phyloP scores from a whole-genome alignment of 37 sponge, comb jelly and placozoan species.

The Beroe forskalii region DNA sequence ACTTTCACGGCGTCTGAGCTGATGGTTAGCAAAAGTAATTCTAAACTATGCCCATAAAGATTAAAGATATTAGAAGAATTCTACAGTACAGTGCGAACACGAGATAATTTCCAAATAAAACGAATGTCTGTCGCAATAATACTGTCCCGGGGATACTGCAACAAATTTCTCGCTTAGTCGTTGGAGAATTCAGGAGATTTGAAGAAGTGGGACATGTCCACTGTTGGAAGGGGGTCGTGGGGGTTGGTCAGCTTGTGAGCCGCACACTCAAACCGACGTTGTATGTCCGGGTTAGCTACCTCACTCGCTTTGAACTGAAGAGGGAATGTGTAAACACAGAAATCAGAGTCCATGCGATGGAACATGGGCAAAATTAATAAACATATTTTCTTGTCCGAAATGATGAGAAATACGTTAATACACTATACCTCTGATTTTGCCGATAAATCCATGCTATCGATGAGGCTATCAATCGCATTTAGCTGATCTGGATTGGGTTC shows the following conservation, averaged over 20 bases:
- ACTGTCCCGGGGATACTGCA: not conserved
- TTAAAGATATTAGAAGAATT: too few species aligned
- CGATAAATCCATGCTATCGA: constrained; percentile 5
- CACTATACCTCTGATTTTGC: not conserved
- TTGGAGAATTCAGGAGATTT: not conserved
- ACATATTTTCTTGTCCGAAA: too few species aligned
- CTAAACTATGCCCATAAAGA: too few species aligned
- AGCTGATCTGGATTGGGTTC: not conserved
- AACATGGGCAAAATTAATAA: too few species aligned
- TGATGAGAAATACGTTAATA: too few species aligned
- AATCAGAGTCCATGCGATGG: too few species aligned
- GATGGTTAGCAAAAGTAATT: not conserved
- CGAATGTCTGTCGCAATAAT: not conserved
- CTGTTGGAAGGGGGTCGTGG: not conserved
- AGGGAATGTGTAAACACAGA: too few species aligned
- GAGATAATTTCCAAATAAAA: not conserved
- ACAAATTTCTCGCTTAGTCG: not conserved
- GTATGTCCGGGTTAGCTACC: not conserved
- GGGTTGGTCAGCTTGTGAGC: not conserved
- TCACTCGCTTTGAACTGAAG: constrained; percentile 41
- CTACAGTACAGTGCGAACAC: too few species aligned
- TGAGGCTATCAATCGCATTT: constrained; percentile 18
- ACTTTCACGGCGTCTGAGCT: not conserved
- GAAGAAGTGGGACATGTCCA: constrained; percentile 25
- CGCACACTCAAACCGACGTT: constrained; percentile 1